Evolutionary conservation across 1,140 invertebrate genomes (phyloP).

Genomic region (Drosophila suzukii): DNA sequence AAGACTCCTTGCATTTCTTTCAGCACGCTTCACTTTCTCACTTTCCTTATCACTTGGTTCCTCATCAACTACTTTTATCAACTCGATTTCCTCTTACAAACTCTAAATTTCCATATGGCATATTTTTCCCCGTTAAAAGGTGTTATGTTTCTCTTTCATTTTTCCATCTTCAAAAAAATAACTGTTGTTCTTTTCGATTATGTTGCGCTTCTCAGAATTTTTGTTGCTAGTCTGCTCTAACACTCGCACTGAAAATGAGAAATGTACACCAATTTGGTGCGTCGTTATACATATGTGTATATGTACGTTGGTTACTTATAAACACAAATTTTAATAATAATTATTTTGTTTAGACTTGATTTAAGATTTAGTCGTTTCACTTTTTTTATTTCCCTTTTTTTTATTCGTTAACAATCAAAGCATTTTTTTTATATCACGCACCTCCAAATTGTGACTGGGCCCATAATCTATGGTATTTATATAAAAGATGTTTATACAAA

Average conservation of each 20-base stretch:
- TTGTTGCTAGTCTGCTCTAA: conserved; percentile 20
- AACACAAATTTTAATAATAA: neutral
- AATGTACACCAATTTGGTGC: conserved; percentile 2
- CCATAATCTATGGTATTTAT: neutral
- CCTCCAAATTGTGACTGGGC: no score
- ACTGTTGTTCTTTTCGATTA: conserved; percentile 1
- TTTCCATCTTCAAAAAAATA: conserved; percentile 21
- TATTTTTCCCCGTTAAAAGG: no score
- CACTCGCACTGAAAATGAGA: conserved; percentile 5
- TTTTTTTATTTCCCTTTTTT: neutral
- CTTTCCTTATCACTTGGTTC: conserved; percentile 3
- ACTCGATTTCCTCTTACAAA: conserved; percentile 23
- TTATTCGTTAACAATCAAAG: no score
- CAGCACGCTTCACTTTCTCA: neutral
- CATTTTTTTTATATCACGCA: no score
- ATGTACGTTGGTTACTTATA: neutral
- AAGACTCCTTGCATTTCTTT: conserved; percentile 16
- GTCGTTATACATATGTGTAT: conserved; percentile 4
- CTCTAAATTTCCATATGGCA: conserved; percentile 16
- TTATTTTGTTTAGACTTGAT: neutral
- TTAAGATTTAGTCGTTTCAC: conserved; percentile 1
- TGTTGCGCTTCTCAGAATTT: conserved; percentile 11
- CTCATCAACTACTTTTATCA: conserved; percentile 6
- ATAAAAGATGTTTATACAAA: no score
- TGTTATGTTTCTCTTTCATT: conserved; percentile 23